Evolutionary conservation across 1,140 invertebrate species (phyloP).

Genomic region (Euwallacea fornicatus): DNA sequence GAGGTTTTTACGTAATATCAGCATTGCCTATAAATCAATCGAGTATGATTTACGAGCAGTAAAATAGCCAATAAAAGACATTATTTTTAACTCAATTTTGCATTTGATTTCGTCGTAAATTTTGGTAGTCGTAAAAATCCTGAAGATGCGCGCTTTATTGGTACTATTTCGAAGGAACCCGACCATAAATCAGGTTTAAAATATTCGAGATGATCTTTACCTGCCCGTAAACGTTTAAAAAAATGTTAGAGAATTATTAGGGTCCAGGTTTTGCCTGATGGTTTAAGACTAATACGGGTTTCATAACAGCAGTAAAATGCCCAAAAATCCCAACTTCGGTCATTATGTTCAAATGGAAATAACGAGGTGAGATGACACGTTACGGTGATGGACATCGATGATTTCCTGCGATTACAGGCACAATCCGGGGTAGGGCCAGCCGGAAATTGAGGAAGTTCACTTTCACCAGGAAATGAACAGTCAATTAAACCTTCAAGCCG

Average conservation of each 20-base stretch:
- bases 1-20: not conserved
- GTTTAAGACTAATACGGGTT: no score
- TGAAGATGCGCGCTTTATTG: conserved; percentile 37
- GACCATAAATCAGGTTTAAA: conserved; percentile 33
- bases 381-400: conserved; percentile 49
- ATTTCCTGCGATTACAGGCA: conserved; percentile 50
- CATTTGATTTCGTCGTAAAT: conserved; percentile 38
- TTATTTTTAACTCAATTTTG: conserved; percentile 39
- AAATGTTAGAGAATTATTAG: no score
- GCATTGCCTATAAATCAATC: conserved; percentile 20
- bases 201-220: conserved; percentile 29
- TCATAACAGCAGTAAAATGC: no score
- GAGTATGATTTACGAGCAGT: conserved; percentile 32
- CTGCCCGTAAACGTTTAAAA: conserved; percentile 7
- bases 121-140: conserved; percentile 36
- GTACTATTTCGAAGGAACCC: conserved; percentile 37
- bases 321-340: no score
- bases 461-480: conserved; percentile 51
- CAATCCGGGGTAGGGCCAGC: conserved; percentile 50
- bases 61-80: conserved; percentile 35
- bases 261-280: no score
- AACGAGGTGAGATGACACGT: conserved; percentile 23
- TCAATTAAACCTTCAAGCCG: conserved; percentile 39
- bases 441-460: conserved; percentile 50
- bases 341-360: not conserved